Evolutionary conservation across 2,888 invertebrate genomes (phyloP).

Genomic region (Aromia moschata): DNA sequence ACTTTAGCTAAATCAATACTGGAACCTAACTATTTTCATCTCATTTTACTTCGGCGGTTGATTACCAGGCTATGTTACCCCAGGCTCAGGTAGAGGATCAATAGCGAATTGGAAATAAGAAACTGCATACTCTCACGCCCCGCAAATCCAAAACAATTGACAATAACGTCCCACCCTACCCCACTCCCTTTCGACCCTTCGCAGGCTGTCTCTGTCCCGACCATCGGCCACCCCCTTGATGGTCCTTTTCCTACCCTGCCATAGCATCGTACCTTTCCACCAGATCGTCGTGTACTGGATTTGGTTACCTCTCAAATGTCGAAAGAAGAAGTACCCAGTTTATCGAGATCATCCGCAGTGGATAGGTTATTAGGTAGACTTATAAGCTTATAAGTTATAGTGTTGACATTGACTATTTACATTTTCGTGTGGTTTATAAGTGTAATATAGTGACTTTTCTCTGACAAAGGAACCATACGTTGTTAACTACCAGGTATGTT

Average conservation of each 20-base stretch:
- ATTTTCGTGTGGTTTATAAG: too few relatives aligned
- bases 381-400: too few relatives aligned
- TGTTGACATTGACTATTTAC: too few relatives aligned
- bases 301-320: slow-evolving; percentile 21
- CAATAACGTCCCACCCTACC: slow-evolving; percentile 31
- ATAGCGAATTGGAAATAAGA: slow-evolving; percentile 40
- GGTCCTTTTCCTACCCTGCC: slow-evolving; percentile 18
- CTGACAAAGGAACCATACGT: too few relatives aligned
- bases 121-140: slow-evolving; percentile 58
- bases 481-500: too few relatives aligned
- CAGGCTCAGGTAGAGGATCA: slow-evolving; percentile 24
- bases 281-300: slow-evolving; percentile 1
- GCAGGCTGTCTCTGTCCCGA: not conserved
- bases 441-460: too few relatives aligned
- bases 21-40: not conserved
- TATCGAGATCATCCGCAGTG: slow-evolving; percentile 21
- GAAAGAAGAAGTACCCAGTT: slow-evolving; percentile 31
- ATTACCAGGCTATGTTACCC: not conserved
- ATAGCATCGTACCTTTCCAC: slow-evolving; percentile 11
- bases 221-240: not conserved
- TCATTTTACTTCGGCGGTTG: not conserved
- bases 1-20: not conserved
- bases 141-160: slow-evolving; percentile 42
- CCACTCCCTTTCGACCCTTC: slow-evolving; percentile 14
- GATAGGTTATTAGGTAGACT: slow-evolving; percentile 15